Conservation (phyloP, 2,888 invertebrate species). For the Aphrophora alni region DNA sequence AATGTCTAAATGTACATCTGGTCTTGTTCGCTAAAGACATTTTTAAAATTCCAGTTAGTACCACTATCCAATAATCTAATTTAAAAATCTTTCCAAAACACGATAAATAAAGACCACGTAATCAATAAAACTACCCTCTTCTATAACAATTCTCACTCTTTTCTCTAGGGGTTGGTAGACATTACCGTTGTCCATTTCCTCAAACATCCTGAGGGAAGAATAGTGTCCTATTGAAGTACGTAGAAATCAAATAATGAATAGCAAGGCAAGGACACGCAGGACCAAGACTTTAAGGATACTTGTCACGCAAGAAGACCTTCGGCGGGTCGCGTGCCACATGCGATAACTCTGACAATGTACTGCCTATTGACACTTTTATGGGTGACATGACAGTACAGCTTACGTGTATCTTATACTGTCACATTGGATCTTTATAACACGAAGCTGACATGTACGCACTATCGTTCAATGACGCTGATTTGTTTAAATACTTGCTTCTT, state of each 20-base stretch:
- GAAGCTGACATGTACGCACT: too few species aligned
- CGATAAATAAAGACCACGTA: too few species aligned
- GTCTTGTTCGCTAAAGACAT: too few species aligned
- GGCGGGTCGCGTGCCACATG: slow-evolving; percentile 22
- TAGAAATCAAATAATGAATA: slow-evolving; percentile 26
- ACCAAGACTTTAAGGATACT: neutral
- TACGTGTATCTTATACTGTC: neutral
- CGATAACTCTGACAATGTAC: too few species aligned
- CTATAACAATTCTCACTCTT: too few species aligned
- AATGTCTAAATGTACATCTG: too few species aligned
- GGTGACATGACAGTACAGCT: neutral
- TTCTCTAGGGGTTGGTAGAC: neutral
- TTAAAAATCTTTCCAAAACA: too few species aligned
- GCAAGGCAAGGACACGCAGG: neutral
- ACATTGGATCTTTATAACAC: neutral
- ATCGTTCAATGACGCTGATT: neutral
- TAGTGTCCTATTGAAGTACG: slow-evolving; percentile 26
- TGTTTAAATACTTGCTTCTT: too few species aligned
- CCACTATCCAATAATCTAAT: too few species aligned
- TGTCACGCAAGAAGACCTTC: neutral
- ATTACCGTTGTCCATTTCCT: slow-evolving; percentile 35
- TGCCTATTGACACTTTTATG: slow-evolving; percentile 36
- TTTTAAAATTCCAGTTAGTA: too few species aligned
- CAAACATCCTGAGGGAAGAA: neutral
- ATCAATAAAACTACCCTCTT: neutral